These are phyloP conservation scores for Phaedon cochleariae DNA, from an alignment of 2,888 invertebrate species.

Conservation along the genomic window DNA sequence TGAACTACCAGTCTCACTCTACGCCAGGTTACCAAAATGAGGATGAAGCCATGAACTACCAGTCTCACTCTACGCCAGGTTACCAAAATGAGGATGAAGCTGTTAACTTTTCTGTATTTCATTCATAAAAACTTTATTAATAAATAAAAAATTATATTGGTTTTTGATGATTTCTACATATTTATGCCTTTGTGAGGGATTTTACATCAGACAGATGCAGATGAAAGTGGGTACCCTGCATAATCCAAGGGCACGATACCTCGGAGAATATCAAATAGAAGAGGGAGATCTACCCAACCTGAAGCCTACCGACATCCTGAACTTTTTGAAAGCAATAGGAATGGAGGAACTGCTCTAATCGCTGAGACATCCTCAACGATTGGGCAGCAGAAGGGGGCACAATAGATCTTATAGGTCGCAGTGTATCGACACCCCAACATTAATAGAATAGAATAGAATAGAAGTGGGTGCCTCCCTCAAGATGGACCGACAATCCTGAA, in stretches of 20 bases:
- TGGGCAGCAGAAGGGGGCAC: constrained; percentile 15
- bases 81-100: too few species aligned
- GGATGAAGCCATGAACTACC: too few species aligned
- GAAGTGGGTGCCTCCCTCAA: constrained; percentile 4
- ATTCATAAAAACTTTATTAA: constrained; percentile 6
- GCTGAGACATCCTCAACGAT: constrained; percentile 18
- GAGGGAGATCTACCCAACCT: too few species aligned
- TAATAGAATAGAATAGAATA: constrained; percentile 8
- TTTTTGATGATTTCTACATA: constrained; percentile 18
- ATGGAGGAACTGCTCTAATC: constrained; percentile 18
- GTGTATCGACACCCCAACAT: neutral
- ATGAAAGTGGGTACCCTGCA: constrained; percentile 11
- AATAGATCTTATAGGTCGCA: too few species aligned
- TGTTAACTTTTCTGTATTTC: constrained; percentile 7
- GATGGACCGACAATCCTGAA: constrained; percentile 8
- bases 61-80: too few species aligned
- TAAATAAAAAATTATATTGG: constrained; percentile 18
- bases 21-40: too few species aligned
- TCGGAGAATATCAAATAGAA: too few species aligned
- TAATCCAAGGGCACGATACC: neutral
- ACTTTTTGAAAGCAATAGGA: constrained; percentile 19
- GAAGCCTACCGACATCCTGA: constrained; percentile 18
- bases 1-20: too few species aligned
- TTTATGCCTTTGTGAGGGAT: constrained; percentile 19
- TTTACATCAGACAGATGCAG: constrained; percentile 11